Percentiles rank a stretch among this genome's conserved stretches.
Conservation (phyloP, 2,113 vertebrate species). For the Steatornis caripensis region DNA sequence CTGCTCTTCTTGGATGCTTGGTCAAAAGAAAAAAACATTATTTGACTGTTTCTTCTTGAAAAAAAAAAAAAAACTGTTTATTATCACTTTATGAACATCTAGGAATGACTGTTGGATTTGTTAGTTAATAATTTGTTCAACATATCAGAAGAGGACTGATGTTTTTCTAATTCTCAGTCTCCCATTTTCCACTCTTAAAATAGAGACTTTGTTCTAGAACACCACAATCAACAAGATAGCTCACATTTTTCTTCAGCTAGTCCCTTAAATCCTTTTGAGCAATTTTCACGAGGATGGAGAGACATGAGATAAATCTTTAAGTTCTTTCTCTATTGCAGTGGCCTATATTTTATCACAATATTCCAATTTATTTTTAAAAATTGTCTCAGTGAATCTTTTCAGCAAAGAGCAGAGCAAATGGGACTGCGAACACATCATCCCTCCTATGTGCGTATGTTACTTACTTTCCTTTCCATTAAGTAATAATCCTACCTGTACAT, state of each 20-base stretch:
- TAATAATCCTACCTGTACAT: neutral
- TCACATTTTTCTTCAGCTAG: neutral
- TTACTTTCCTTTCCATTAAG: neutral
- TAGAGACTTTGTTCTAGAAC: neutral
- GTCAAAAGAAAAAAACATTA: neutral
- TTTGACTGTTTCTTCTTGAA: neutral
- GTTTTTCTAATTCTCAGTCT: neutral
- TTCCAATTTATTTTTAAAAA: neutral
- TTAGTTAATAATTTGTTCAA: neutral
- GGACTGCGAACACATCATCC: neutral
- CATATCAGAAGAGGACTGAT: neutral
- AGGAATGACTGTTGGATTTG: neutral
- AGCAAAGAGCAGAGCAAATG: neutral
- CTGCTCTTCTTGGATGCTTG: neutral
- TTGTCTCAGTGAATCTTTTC: neutral
- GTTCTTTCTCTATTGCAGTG: accelerated
- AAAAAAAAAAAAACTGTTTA: neutral
- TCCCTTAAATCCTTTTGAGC: neutral
- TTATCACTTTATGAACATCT: neutral
- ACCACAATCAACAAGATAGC: neutral
- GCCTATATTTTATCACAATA: neutral
- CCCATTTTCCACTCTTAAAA: neutral
- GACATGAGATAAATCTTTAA: neutral
- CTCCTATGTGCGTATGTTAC: neutral
- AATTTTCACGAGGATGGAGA: neutral